Evolutionary conservation across 2,113 vertebrate species (phyloP).

Genomic region (Mus spicilegus): DNA sequence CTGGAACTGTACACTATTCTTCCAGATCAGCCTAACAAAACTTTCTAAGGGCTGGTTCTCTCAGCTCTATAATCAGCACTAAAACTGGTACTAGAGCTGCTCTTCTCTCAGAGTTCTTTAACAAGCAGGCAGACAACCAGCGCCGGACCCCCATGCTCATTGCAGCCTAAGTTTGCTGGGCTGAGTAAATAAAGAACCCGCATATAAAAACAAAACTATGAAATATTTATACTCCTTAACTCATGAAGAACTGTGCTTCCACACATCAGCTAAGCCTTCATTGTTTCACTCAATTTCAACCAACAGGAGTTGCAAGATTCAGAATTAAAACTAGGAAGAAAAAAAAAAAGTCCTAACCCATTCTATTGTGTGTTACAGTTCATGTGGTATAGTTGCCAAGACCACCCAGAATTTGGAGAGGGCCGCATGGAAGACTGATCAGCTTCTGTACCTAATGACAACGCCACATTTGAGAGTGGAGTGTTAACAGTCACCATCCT

Average conservation of each 20-base stretch:
- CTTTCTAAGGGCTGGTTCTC: background rate
- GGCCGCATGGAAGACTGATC: constrained; percentile 85
- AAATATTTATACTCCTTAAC: constrained; percentile 41
- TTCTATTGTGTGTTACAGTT: constrained; percentile 84
- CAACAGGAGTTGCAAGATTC: constrained; percentile 78
- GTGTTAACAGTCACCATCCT: constrained; percentile 74
- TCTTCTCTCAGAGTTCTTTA: constrained; percentile 52
- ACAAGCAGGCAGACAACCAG: background rate
- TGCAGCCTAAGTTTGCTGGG: background rate
- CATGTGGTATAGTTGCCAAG: constrained; percentile 81
- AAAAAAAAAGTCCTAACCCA: constrained; percentile 64
- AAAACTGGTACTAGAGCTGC: background rate
- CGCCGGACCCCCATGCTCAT: background rate
- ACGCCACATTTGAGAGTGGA: constrained; percentile 85
- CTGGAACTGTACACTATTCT: background rate
- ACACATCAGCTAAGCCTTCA: constrained; percentile 10
- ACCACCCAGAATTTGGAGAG: constrained; percentile 86
- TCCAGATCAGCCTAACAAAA: constrained; percentile 46
- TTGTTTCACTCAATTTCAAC: constrained; percentile 70
- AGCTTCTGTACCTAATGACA: constrained; percentile 84
- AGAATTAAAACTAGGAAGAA: constrained; percentile 67
- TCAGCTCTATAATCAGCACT: constrained; percentile 10
- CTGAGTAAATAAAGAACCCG: constrained; percentile 44
- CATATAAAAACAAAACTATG: constrained; percentile 22
- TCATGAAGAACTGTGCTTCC: constrained; percentile 49